These are phyloP conservation scores for Creontiades dilutus DNA, from an alignment of 2,888 invertebrate genomes.

Conservation along the genomic window DNA sequence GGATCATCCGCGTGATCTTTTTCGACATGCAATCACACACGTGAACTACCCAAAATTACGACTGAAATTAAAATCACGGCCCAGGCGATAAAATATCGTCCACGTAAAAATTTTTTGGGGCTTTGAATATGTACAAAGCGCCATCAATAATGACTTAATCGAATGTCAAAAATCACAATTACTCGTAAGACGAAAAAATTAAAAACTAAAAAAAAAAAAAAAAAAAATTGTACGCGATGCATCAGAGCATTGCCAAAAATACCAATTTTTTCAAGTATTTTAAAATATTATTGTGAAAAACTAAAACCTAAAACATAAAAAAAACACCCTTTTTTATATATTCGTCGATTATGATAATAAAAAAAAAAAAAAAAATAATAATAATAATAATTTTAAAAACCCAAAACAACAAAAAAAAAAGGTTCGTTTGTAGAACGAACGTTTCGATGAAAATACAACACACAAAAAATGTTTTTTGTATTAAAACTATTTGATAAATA, in stretches of 20 bases:
- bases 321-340: constrained; percentile 67
- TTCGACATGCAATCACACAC: no score
- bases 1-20: no score
- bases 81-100: no score
- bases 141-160: not conserved
- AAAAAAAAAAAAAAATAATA: constrained; percentile 5
- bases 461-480: not conserved
- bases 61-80: no score
- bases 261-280: no score
- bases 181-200: no score
- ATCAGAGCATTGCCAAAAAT: constrained; percentile 30
- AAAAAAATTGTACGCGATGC: constrained; percentile 34
- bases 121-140: not conserved
- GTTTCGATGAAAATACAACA: not conserved
- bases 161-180: not conserved
- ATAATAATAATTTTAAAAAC: not conserved
- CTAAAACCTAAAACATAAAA: no score
- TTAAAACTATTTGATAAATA: not conserved
- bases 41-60: no score
- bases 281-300: no score
- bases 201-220: not conserved
- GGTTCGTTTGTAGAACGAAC: not conserved
- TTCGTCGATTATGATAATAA: no score
- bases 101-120: not conserved
- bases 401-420: not conserved